Evolutionary conservation across 2,113 vertebrate species (phyloP), one percentile per base, ranked within the genome.

Genomic region (Colossoma macropomum): DNA sequence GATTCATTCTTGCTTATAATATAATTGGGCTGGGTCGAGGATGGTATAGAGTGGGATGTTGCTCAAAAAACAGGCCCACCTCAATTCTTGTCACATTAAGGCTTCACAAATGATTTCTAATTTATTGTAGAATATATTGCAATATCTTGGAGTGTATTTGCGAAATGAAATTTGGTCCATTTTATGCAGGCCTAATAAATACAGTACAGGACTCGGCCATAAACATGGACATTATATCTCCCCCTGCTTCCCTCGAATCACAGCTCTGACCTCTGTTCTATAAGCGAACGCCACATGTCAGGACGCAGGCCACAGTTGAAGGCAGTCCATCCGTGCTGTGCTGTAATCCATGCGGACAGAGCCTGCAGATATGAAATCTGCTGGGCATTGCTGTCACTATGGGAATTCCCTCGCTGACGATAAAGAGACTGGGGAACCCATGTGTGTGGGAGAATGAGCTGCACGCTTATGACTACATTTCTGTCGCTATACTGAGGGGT

Each of bases 321-420:
- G 65, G 65, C 65, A 23, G 23, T 28, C 25, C 6, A 50, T 27
- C 45, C 63, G 41, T 4, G 45, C 28, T 68, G 10, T 12, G 62
- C 76, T 68, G 63, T 78, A 78, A 68, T 52, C 27, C 28, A 68
- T 68, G 62, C 50, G 65, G 60, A 77, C 75, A 78, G 38, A 25
- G 62, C 28, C 41, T 66, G 45, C 27, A 45, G 76, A 30, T 13
- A n/a, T 66, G 30, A 32, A 68, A 23, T 68, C 19, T 65, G 11
- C 19, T 30, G 62, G 76, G 45, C 62, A 78, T 78, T 77, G 19
- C 45, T 52, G 62, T 45, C 45, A 27, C 16, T 65, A 23, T 27
- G 45, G 75, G 63, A 77, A 34, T 34, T 34, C 45, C 17, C 9
- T 21, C 45, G 10, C n/a, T 70, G 30, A 68, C 30, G 28, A 21